Evolutionary conservation across 2,888 invertebrate genomes (phyloP).

Genomic region (Arge pagana): DNA sequence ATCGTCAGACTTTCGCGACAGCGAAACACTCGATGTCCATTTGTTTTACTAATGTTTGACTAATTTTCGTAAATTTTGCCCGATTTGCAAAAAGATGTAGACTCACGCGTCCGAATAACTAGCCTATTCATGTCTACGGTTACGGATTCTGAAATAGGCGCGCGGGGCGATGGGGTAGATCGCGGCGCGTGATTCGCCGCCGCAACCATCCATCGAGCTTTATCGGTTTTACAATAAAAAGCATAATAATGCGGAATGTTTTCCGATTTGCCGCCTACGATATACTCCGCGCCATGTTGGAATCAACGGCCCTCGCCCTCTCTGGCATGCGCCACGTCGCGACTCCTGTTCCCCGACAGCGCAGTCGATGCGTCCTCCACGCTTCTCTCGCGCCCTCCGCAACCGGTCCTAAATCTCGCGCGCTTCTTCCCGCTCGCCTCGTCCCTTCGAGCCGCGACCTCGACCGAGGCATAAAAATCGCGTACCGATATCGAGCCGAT

Average conservation of each 20-base stretch:
- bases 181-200: too few relatives aligned
- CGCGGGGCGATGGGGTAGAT: too few relatives aligned
- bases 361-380: constrained; percentile 15
- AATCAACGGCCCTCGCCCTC: constrained; percentile 22
- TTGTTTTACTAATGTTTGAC: too few relatives aligned
- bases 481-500: constrained; percentile 37
- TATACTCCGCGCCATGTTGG: constrained; percentile 34
- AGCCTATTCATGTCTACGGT: too few relatives aligned
- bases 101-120: too few relatives aligned
- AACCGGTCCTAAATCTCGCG: constrained; percentile 22
- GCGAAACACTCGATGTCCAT: too few relatives aligned
- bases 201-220: constrained; percentile 38
- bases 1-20: too few relatives aligned
- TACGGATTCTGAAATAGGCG: too few relatives aligned
- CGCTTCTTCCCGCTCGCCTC: constrained; percentile 6
- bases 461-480: constrained; percentile 24
- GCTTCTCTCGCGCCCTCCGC: constrained; percentile 21
- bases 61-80: too few relatives aligned
- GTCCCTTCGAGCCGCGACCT: constrained; percentile 23
- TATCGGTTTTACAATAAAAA: constrained; percentile 45
- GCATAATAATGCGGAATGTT: constrained; percentile 44
- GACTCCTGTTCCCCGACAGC: constrained; percentile 20
- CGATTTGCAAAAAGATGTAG: too few relatives aligned
- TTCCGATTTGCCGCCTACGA: constrained; percentile 41
- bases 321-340: constrained; percentile 1